These are phyloP conservation scores for Aspidiotus destructor DNA, from an alignment of 2,888 invertebrate genomes.

Conservation along the genomic window DNA sequence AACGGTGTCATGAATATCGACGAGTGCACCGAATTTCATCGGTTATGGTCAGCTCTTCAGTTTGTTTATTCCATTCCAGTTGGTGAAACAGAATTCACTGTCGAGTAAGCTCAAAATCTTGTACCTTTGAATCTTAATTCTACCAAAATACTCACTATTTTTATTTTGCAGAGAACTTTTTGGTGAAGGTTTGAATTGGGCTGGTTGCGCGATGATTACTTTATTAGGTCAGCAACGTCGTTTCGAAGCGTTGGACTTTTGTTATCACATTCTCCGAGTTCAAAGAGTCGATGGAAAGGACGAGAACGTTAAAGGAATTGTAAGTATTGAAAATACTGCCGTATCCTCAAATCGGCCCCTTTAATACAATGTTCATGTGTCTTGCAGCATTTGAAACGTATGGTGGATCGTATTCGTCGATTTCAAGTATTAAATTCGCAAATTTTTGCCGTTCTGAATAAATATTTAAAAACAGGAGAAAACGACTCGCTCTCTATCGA, in stretches of 20 bases:
- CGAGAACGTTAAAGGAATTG: slow-evolving; percentile 87
- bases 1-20: slow-evolving; percentile 94
- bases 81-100: slow-evolving; percentile 88
- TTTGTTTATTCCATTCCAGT: slow-evolving; percentile 97
- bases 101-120: slow-evolving; percentile 64
- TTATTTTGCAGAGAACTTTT: slow-evolving; percentile 67
- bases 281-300: slow-evolving; percentile 94
- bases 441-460: slow-evolving; percentile 89
- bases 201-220: slow-evolving; percentile 92
- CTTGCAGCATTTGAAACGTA: slow-evolving; percentile 75
- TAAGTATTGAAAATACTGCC: slow-evolving; percentile 46
- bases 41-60: slow-evolving; percentile 93
- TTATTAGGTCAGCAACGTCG: slow-evolving; percentile 88
- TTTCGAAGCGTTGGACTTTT: slow-evolving; percentile 96
- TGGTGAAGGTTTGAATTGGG: slow-evolving; percentile 98
- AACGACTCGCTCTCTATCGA: slow-evolving; percentile 75
- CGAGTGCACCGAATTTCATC: slow-evolving; percentile 94
- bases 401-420: slow-evolving; percentile 94
- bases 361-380: too few species aligned
- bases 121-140: neutral
- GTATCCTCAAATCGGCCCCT: too few species aligned
- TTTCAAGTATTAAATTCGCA: slow-evolving; percentile 98
- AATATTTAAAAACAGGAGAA: slow-evolving; percentile 79
- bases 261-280: slow-evolving; percentile 91
- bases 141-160: neutral